phyloP scores from a whole-genome alignment of 2,888 invertebrate genomes.

The Harmothoe impar region DNA sequence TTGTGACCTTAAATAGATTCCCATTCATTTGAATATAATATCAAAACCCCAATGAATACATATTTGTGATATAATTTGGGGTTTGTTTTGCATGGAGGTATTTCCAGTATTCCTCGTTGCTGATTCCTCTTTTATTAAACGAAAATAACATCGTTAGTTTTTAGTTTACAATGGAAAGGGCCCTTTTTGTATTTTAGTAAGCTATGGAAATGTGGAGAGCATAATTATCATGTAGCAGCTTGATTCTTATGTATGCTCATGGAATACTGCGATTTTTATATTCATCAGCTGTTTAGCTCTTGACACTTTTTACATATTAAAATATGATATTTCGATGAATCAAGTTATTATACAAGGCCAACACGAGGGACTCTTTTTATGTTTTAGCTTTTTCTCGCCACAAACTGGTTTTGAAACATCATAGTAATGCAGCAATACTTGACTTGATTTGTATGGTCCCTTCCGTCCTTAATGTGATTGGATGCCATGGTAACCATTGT shows the following conservation, averaged over 20 bases:
- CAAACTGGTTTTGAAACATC: neutral
- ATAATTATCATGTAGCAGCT: neutral
- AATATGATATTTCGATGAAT: neutral
- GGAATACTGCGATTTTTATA: conserved; percentile 17
- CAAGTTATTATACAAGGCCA: neutral
- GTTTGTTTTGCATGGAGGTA: too few species aligned
- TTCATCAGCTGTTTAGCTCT: neutral
- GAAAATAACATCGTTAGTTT: too few species aligned
- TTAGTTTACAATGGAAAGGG: too few species aligned
- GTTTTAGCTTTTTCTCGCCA: neutral
- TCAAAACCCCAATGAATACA: too few species aligned
- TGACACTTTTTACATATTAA: neutral
- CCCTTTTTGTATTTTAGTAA: too few species aligned
- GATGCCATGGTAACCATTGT: conserved; percentile 8
- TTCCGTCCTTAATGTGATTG: conserved; percentile 31
- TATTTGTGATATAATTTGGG: too few species aligned
- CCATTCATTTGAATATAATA: neutral
- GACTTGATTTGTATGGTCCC: conserved; percentile 10
- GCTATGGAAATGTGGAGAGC: too few species aligned
- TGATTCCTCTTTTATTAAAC: too few species aligned
- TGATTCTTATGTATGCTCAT: neutral
- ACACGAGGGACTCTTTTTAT: neutral
- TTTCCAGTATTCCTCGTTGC: too few species aligned
- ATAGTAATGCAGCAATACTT: neutral
- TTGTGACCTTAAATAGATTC: neutral